These are phyloP conservation scores for Pristionchus fissidentatus DNA, from an alignment of 2,888 invertebrate species.

Conservation along the genomic window DNA sequence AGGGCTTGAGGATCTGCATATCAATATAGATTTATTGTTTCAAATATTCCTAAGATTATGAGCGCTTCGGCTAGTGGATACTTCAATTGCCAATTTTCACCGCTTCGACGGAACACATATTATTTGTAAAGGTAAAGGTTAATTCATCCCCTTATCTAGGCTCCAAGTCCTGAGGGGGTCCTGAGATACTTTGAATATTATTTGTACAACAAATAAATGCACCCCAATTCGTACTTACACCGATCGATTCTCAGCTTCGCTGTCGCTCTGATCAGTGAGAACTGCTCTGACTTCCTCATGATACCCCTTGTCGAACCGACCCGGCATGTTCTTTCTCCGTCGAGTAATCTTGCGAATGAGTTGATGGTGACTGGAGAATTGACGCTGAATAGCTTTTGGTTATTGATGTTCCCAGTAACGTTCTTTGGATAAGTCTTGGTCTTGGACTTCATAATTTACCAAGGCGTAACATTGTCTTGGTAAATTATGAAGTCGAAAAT, in stretches of 20 bases:
- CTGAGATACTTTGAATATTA: neutral
- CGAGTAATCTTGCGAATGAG: neutral
- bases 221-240: neutral
- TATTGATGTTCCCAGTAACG: too few relatives aligned
- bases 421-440: too few relatives aligned
- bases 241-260: neutral
- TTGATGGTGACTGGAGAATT: neutral
- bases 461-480: too few relatives aligned
- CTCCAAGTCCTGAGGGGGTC: too few relatives aligned
- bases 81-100: too few relatives aligned
- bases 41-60: too few relatives aligned
- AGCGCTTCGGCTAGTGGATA: too few relatives aligned
- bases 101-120: too few relatives aligned
- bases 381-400: neutral
- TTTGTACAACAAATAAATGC: neutral
- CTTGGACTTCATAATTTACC: too few relatives aligned
- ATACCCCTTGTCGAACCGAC: neutral
- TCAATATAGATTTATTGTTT: neutral
- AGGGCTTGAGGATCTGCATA: neutral
- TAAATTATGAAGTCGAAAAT: neutral
- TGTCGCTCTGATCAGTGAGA: conserved; percentile 21
- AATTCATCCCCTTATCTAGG: too few relatives aligned
- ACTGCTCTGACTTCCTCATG: neutral
- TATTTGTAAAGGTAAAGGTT: neutral
- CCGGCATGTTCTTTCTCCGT: neutral